Percentiles rank a stretch among this genome's conserved stretches.
Evolutionary conservation across 1,140 invertebrate genomes (phyloP).

Genomic region (Aphaenogaster rudis): DNA sequence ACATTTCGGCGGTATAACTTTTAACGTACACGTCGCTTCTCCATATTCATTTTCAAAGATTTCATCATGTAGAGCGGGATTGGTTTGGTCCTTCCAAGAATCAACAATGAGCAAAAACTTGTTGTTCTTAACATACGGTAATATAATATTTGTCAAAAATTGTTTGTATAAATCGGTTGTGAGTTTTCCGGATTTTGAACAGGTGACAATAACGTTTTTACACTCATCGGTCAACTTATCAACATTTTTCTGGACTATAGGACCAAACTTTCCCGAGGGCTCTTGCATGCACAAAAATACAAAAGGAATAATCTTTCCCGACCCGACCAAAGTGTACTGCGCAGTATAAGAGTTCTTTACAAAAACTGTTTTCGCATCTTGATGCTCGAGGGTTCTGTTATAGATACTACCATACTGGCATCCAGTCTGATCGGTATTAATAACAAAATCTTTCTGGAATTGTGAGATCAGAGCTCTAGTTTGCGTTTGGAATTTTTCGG

Average conservation of each 20-base stretch:
- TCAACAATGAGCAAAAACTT: no score
- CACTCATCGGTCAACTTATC: neutral
- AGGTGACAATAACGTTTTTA: no score
- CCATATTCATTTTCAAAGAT: no score
- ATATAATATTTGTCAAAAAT: no score
- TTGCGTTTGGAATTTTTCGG: conserved; percentile 57
- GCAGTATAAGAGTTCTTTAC: conserved; percentile 62
- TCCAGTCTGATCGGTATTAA: conserved; percentile 67
- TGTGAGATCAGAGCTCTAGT: conserved; percentile 15
- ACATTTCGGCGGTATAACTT: no score
- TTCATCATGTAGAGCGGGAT: no score
- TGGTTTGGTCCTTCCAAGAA: no score
- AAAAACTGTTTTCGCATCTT: conserved; percentile 43
- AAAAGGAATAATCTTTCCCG: conserved; percentile 38
- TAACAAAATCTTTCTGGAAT: conserved; percentile 37
- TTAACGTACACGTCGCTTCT: no score
- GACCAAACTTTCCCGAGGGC: conserved; percentile 46
- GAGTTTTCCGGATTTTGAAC: neutral
- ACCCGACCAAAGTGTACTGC: conserved; percentile 52
- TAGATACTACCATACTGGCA: conserved; percentile 48
- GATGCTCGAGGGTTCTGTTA: conserved; percentile 35
- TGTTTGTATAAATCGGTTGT: conserved; percentile 10
- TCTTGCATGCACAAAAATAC: conserved; percentile 65
- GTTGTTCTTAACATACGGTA: no score
- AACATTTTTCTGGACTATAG: conserved; percentile 24